Evolutionary conservation across 1,140 invertebrate genomes (phyloP).

Genomic region (Solenopsis invicta): DNA sequence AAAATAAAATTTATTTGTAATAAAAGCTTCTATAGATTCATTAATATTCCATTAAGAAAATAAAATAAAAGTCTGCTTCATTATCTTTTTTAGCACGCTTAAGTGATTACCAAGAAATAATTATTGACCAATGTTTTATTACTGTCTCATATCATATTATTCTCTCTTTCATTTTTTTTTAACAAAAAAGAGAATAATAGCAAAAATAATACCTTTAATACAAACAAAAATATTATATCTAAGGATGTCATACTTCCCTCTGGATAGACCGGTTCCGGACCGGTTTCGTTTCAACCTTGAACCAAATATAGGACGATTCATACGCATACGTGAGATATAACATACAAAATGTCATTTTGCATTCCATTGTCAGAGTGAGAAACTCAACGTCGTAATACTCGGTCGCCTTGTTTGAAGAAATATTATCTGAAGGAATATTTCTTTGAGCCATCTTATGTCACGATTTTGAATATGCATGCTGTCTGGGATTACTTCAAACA

Average conservation of each 20-base stretch:
- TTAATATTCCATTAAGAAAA: not conserved
- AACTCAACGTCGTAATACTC: not conserved
- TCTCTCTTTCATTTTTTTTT: not conserved
- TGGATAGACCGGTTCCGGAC: constrained; percentile 8
- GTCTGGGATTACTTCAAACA: no score
- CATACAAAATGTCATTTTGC: not conserved
- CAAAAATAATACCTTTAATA: not conserved
- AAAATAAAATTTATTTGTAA: not conserved
- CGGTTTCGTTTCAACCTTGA: constrained; percentile 10
- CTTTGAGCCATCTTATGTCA: not conserved
- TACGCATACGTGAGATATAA: not conserved
- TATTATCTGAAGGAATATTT: not conserved
- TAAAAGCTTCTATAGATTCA: not conserved
- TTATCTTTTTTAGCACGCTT: not conserved
- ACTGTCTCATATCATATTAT: not conserved
- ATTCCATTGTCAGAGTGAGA: not conserved
- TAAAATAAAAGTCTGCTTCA: not conserved
- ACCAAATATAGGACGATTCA: not conserved
- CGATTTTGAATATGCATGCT: no score
- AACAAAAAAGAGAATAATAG: not conserved
- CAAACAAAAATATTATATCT: not conserved
- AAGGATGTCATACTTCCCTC: not conserved
- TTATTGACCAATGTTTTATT: not conserved
- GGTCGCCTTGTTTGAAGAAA: not conserved
- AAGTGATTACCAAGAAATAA: not conserved